phyloP scores from a whole-genome alignment of 2,797 vertebrate species.

The Sebastes itinus region DNA sequence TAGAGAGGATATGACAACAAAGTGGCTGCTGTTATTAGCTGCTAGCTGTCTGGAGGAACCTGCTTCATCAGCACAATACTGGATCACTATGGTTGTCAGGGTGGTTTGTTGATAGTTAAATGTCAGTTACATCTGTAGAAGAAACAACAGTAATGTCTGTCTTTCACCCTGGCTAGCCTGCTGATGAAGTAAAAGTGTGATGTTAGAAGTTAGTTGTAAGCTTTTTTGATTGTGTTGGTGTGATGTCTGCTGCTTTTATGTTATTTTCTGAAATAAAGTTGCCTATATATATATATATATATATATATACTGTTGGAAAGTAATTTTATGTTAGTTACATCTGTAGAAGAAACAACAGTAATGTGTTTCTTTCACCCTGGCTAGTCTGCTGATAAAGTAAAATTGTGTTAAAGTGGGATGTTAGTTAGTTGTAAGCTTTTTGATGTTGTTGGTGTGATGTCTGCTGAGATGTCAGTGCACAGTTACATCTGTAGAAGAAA shows the following conservation, averaged over 20 bases:
- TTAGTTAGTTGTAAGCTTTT: not conserved
- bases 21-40: slow-evolving; percentile 52
- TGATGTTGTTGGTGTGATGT: too few species aligned
- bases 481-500: too few species aligned
- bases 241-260: not conserved
- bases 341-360: not conserved
- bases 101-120: slow-evolving; percentile 31
- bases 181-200: not conserved
- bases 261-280: not conserved
- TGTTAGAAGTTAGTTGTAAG: not conserved
- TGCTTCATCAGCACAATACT: slow-evolving; percentile 52
- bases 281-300: not conserved
- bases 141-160: not conserved
- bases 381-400: not conserved
- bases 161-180: not conserved
- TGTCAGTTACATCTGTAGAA: not conserved
- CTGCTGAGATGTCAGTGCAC: too few species aligned
- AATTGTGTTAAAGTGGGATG: not conserved
- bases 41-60: slow-evolving; percentile 22
- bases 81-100: not conserved
- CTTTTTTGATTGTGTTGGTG: too few species aligned
- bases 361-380: not conserved
- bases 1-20: slow-evolving; percentile 54
- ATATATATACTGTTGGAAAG: not conserved
- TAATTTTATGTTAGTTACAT: not conserved